These are phyloP conservation scores for Malachius bipustulatus DNA, from an alignment of 2,888 invertebrate genomes.

Conservation along the genomic window DNA sequence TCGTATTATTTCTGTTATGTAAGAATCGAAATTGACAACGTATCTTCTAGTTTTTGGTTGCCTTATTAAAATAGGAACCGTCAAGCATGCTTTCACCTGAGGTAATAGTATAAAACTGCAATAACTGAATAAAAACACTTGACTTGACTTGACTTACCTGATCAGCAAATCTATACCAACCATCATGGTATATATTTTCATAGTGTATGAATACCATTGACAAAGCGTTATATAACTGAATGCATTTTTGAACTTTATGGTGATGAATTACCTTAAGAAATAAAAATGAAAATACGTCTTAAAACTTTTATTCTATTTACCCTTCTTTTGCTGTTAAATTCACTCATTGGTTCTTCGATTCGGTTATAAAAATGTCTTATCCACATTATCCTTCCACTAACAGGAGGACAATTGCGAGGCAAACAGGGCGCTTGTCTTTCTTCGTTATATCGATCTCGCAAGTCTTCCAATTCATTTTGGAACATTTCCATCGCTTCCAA, in stretches of 20 bases:
- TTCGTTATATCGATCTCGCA: constrained; percentile 68
- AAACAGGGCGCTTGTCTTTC: constrained; percentile 61
- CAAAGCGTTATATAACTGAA: constrained; percentile 68
- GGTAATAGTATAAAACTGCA: too few relatives aligned
- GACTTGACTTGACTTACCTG: constrained; percentile 41
- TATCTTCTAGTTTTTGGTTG: constrained; percentile 54
- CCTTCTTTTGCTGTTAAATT: constrained; percentile 36
- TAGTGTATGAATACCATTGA: constrained; percentile 70
- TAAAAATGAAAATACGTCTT: not conserved
- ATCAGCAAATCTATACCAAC: constrained; percentile 66
- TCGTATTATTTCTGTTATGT: constrained; percentile 57
- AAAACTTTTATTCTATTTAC: constrained; percentile 19
- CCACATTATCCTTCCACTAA: constrained; percentile 73
- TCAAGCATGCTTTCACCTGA: constrained; percentile 43
- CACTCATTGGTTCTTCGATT: constrained; percentile 64
- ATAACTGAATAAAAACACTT: too few relatives aligned
- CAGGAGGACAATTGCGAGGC: constrained; percentile 65
- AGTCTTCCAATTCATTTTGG: constrained; percentile 54
- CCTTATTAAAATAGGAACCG: constrained; percentile 57
- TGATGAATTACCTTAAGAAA: constrained; percentile 41
- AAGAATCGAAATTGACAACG: constrained; percentile 60
- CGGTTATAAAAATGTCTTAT: constrained; percentile 63
- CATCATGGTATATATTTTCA: constrained; percentile 69
- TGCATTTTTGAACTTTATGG: constrained; percentile 58
- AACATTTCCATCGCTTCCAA: constrained; percentile 56